A percentile compares a stretch with the other conserved stretches of the same genome.
Conservation (phyloP, 2,797 vertebrate genomes). For the Spinus olivaceus region DNA sequence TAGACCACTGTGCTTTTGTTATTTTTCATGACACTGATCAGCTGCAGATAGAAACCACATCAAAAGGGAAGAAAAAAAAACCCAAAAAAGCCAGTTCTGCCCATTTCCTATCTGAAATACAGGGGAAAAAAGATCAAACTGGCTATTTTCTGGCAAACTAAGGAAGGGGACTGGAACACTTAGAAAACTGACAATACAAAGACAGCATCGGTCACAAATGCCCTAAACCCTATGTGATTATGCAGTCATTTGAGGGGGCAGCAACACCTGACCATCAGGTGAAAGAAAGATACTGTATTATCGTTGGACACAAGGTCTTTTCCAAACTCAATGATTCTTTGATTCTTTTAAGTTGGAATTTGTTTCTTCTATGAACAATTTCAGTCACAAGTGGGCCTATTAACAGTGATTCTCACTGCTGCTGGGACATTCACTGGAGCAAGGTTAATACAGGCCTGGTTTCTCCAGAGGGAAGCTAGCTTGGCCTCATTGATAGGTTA, state of each 20-base stretch:
- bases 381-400: not conserved
- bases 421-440: not conserved
- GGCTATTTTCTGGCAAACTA: not conserved
- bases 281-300: not conserved
- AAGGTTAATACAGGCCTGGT: not conserved
- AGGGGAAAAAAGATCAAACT: fast-evolving
- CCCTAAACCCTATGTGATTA: not conserved
- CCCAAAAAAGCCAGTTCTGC: not conserved
- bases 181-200: not conserved
- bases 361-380: not conserved
- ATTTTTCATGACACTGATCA: not conserved
- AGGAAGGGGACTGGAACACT: not conserved
- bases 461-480: not conserved
- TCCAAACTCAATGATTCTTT: not conserved
- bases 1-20: not conserved
- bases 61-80: not conserved
- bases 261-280: not conserved
- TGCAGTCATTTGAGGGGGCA: not conserved
- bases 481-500: not conserved
- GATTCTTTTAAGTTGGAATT: not conserved
- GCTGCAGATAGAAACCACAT: not conserved
- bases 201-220: not conserved
- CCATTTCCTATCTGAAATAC: not conserved
- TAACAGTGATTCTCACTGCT: not conserved
- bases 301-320: not conserved